Conservation (phyloP, 1,140 invertebrate species). For the Solen grandis region DNA sequence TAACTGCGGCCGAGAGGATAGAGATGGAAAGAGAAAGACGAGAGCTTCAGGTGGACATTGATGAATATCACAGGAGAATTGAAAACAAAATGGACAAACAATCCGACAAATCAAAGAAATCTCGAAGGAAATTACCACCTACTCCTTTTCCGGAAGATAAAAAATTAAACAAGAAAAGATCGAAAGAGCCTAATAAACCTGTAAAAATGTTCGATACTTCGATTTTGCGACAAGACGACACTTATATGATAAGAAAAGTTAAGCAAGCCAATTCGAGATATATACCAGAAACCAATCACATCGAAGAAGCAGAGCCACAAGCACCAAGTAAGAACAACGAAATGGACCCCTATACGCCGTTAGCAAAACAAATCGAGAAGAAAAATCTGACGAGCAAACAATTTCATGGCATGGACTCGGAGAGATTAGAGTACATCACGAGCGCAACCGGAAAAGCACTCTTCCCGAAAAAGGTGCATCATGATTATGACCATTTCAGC, state of each 20-base stretch:
- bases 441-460: background rate
- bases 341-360: background rate
- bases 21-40: conserved; percentile 33
- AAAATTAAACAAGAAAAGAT: too few relatives aligned
- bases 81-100: background rate
- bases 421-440: background rate
- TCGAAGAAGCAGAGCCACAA: too few relatives aligned
- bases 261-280: too few relatives aligned
- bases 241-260: too few relatives aligned
- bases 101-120: too few relatives aligned
- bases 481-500: conserved; percentile 32
- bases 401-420: background rate
- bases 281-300: too few relatives aligned
- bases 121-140: conserved; percentile 7
- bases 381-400: background rate
- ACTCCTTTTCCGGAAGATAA: too few relatives aligned
- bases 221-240: too few relatives aligned
- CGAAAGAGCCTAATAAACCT: too few relatives aligned
- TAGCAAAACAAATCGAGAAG: background rate
- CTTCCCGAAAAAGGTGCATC: conserved; percentile 9
- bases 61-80: background rate
- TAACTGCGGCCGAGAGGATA: conserved; percentile 38
- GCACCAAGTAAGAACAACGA: too few relatives aligned
- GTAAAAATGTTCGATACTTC: too few relatives aligned
- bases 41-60: background rate